These are phyloP conservation scores for Achlya flavicornis DNA, from an alignment of 2,888 invertebrate species.

Conservation along the genomic window DNA sequence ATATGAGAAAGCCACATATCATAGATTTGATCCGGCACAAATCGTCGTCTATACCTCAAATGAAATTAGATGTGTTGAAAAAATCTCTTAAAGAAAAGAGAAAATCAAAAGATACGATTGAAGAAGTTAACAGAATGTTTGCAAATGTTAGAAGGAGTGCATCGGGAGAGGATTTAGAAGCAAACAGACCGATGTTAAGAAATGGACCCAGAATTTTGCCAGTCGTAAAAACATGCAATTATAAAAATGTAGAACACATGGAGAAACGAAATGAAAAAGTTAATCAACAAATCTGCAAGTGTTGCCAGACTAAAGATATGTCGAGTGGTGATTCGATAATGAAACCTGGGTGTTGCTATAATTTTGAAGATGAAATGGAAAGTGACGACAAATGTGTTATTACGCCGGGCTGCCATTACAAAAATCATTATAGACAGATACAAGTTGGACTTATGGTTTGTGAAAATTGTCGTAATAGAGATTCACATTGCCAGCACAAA, in stretches of 20 bases:
- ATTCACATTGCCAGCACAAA: slow-evolving; percentile 20
- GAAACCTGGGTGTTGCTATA: slow-evolving; percentile 43
- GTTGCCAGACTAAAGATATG: slow-evolving; percentile 53
- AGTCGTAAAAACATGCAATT: slow-evolving; percentile 55
- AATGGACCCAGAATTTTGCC: slow-evolving; percentile 71
- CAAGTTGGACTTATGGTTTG: slow-evolving; percentile 39
- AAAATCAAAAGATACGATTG: slow-evolving; percentile 66
- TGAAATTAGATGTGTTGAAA: slow-evolving; percentile 74
- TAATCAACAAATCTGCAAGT: slow-evolving; percentile 34
- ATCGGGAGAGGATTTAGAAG: slow-evolving; percentile 24
- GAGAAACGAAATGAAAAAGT: slow-evolving; percentile 11
- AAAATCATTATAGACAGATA: slow-evolving; percentile 33
- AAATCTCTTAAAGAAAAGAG: slow-evolving; percentile 62
- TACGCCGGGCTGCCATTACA: slow-evolving; percentile 54
- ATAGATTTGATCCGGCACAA: slow-evolving; percentile 61
- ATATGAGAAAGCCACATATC: slow-evolving; percentile 33
- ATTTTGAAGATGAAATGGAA: slow-evolving; percentile 25
- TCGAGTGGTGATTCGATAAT: slow-evolving; percentile 63
- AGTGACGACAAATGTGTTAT: slow-evolving; percentile 51
- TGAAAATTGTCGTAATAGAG: slow-evolving; percentile 40
- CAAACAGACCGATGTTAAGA: slow-evolving; percentile 63
- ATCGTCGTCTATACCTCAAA: slow-evolving; percentile 74
- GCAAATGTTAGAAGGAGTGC: slow-evolving; percentile 59
- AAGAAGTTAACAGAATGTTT: slow-evolving; percentile 76
- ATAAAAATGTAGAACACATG: slow-evolving; percentile 14